Base-by-base conservation (phyloP, 2,888 invertebrate genomes). In the Acanthacorydalis orientalis region DNA sequence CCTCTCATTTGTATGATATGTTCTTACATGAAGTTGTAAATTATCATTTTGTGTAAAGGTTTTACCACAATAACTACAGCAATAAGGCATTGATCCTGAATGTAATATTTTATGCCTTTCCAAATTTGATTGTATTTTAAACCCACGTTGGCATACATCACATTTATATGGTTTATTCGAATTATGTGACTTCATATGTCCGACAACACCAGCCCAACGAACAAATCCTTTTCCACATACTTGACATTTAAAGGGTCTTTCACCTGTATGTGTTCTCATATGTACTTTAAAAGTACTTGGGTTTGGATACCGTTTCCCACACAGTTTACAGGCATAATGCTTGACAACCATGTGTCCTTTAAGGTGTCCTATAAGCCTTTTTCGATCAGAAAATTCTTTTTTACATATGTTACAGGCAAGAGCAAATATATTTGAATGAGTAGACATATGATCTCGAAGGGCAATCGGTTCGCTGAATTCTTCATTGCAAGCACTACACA, bases 251-350 rank as follows among this genome's bases (percentile, higher is more conserved):
- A 62, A 65, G 1, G 64, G 64, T 23, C 61, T 53, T 55, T 65
- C 64, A 11, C 46, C 46, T 14, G 67, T 68, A 69, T 76, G 76
- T 52, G 75, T 75, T 59, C 77, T 68, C 73, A 73, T 75, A 68
- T 78, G 78, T 51, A 78, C 61, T 46, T 57, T 56, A 49, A 64
- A 61, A n/a, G 64, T 63, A 51, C 65, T 65, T 1, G 61, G 61
- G 54, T 63, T 64, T 4, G 64, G 63, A 53, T 65, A 65, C 12
- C 62, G 56, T 53, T 65, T 65, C 2, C 61, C 62, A 52, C 66
- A 67, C 41, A 65, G 58, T 54, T 63, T 64, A 53, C 66, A 67
- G 4, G 53, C 54, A 49, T 64, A 62, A 45, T 63, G 60, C 55
- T 65, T 67, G 1, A 55, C 53, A 23, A 61, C 57, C 57, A 60